These are phyloP conservation scores for Synergus japonicus DNA, from an alignment of 2,888 invertebrate genomes.

Conservation along the genomic window DNA sequence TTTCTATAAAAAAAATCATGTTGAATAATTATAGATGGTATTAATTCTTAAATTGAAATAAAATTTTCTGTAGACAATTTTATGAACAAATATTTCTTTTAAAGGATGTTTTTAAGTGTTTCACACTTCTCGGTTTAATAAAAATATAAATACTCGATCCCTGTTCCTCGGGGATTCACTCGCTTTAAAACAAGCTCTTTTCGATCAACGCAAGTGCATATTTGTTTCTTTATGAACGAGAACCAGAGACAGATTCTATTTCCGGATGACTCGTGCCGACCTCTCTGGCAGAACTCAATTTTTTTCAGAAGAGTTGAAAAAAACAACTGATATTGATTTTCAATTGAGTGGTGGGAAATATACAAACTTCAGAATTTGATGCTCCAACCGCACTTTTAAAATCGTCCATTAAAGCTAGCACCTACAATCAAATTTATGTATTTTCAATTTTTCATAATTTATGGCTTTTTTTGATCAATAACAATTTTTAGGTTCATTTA, in stretches of 20 bases:
- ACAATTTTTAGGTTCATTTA: too few relatives aligned
- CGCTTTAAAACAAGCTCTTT: slow-evolving; percentile 25
- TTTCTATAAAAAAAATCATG: neutral
- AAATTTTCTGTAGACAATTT: neutral
- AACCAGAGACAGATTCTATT: slow-evolving; percentile 25
- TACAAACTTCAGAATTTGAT: too few relatives aligned
- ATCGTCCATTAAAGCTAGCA: too few relatives aligned
- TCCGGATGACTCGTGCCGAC: slow-evolving; percentile 12
- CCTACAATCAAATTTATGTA: too few relatives aligned
- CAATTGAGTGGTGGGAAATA: too few relatives aligned
- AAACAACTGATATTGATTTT: too few relatives aligned
- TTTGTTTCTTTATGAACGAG: slow-evolving; percentile 37
- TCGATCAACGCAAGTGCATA: slow-evolving; percentile 30
- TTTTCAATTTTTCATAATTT: too few relatives aligned
- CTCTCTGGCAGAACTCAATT: neutral
- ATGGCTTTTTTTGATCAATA: too few relatives aligned
- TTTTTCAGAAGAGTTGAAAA: neutral
- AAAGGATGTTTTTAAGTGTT: slow-evolving; percentile 20
- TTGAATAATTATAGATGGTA: neutral
- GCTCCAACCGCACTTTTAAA: too few relatives aligned
- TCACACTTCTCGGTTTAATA: slow-evolving; percentile 8
- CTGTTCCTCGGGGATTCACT: slow-evolving; percentile 28
- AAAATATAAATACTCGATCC: slow-evolving; percentile 33
- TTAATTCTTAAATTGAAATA: neutral
- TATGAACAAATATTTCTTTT: neutral